Base-by-base conservation (phyloP, 2,113 vertebrate genomes). In the Callipepla squamata region DNA sequence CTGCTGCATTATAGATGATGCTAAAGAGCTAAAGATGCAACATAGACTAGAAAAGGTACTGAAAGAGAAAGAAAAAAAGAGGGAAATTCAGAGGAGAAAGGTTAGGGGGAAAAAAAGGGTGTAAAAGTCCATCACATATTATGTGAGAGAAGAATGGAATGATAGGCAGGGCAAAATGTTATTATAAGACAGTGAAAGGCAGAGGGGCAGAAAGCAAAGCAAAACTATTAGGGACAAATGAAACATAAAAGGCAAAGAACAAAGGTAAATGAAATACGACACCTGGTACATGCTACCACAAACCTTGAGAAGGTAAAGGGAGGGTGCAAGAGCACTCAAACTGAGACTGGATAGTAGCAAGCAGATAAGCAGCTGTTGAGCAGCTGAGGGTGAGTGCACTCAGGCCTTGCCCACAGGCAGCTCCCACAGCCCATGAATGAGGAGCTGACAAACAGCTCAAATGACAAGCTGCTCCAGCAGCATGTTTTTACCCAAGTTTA, bases 111-210 rank as follows among this genome's bases (percentile, higher is more conserved):
- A 65, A 61, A 72, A 32, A n/a, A 22, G 10, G 7, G 7, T 18
- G 79, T 44, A 61, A 53, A 57, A n/a, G 10, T 26, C 17, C 7
- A 40, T 10, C 18, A 4, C 11, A 23, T 5, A 59, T 26, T 18
- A 45, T 6, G 5, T 6, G 3, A 1, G 1, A 74, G 15, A 73
- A 76, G 34, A 85, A 53, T 0, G 0, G 20, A 53, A 40, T 10
- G 8, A 59, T 88, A 45, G 23, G 9, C 32, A 57, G 13, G 9
- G 9, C 2, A 68, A 59, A 75, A 73, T 44, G 1, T 50, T 85
- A 26, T 34, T 77, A 7, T 19, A 63, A 53, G 7, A n/a, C 2
- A 66, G 8, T 12, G 80, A 34, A 74, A 55, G 25, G 36, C 32
- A 84, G n/a, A 66, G 44, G 40, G 80, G 13, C 7, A 88, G 30